Conservation (phyloP, 2,797 vertebrate species). For the Micrastur ruficollis region DNA sequence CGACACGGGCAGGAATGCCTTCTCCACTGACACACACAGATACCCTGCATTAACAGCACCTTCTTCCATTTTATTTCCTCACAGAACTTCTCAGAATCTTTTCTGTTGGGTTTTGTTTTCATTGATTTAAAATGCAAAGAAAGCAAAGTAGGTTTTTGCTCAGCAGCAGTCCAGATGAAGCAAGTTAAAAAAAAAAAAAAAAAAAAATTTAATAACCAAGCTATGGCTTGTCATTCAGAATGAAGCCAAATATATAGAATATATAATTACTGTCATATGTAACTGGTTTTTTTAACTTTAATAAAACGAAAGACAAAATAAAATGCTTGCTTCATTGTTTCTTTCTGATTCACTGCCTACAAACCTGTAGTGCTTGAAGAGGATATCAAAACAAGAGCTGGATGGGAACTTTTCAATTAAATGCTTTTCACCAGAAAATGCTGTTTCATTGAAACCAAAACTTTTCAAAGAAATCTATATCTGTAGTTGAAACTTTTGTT, state of each 20-base stretch:
- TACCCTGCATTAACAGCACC: background rate
- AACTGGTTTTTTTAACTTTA: background rate
- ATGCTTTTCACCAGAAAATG: constrained; percentile 22
- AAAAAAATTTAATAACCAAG: background rate
- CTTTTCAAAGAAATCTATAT: constrained; percentile 7
- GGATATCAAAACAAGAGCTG: background rate
- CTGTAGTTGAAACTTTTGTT: background rate
- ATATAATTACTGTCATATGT: background rate
- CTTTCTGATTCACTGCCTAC: background rate
- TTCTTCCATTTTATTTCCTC: background rate
- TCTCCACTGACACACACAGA: background rate
- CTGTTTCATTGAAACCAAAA: constrained; percentile 26
- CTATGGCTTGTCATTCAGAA: background rate
- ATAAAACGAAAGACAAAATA: constrained; percentile 13
- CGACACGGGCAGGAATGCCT: background rate
- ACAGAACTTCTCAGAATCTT: background rate
- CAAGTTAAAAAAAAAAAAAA: background rate
- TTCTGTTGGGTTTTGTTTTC: background rate
- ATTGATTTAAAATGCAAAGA: background rate
- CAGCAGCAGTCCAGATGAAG: background rate
- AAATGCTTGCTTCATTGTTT: background rate
- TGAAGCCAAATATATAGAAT: background rate
- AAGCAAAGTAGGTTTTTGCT: background rate
- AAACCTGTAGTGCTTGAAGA: background rate
- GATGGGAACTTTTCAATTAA: background rate